Base-by-base conservation (phyloP, 1,140 invertebrate genomes). In the Drosophila albomicans region DNA sequence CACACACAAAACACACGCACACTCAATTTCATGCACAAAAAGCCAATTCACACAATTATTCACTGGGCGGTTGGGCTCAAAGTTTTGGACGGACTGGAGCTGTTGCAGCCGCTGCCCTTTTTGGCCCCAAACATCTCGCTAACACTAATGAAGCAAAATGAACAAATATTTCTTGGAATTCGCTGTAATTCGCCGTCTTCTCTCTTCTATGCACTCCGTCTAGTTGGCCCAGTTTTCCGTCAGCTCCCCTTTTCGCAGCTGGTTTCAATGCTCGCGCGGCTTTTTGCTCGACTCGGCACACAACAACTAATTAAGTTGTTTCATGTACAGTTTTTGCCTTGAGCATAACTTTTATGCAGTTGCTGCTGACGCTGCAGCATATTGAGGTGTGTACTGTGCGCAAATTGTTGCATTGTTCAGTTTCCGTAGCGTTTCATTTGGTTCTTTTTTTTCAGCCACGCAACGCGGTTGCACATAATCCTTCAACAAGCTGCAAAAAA, bases 241-340 rank as follows among this genome's bases (percentile, higher is more conserved):
- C 15, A 6, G 11, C 57, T 51, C 20, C 16, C 43, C 15, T 7
- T 48, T 15, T 49, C 30, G 15, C 11, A 54, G 38, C 52, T 65
- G 7, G 11, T 75, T 61, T 74, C 64, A 56, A 41, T 56, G 52
- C 52, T 13, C 59, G 30, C 52, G 32, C 59, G 30, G 30, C 41
- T 68, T 74, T 79, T 88, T 65, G 59, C 62, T 61, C 54, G 57
- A 77, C 78, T 79, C 67, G 67, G 67, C 65, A 54, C 70, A 80
- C 70, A 80, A 70, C 84, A 80, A 79, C 88, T 91, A 91, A 91
- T 91, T 91, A 91, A 91, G 82, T 91, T 91, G 88, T 91, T 91
- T 85, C 84, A 85, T 84, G 84, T 81, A 76, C 75, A 63, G 64
- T 88, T 88, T 81, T 88, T 87, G 81, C 84, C 80, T 63, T 62